Evolutionary conservation across 1,140 invertebrate species (phyloP).

Genomic region (Neuroterus valhalla): DNA sequence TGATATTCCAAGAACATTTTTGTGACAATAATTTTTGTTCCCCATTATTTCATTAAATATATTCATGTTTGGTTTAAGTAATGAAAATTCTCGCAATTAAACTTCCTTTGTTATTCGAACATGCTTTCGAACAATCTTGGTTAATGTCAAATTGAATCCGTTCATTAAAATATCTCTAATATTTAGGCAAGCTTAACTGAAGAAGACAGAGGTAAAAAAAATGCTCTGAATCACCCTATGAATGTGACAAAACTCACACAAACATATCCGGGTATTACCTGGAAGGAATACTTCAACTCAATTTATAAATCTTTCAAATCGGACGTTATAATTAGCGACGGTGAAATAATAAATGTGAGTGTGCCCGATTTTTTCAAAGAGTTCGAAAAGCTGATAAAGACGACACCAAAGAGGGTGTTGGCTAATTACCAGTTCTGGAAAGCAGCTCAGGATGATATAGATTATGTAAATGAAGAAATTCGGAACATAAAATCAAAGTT

Average conservation of each 20-base stretch:
- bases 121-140: too few species aligned
- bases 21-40: too few species aligned
- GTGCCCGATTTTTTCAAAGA: not conserved
- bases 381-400: not conserved
- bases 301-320: not conserved
- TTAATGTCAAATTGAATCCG: too few species aligned
- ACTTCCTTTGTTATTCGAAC: too few species aligned
- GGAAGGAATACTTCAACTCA: constrained; percentile 21
- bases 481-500: constrained; percentile 82
- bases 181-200: too few species aligned
- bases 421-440: constrained; percentile 91
- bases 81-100: too few species aligned
- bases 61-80: too few species aligned
- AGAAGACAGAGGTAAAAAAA: too few species aligned
- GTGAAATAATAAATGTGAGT: not conserved
- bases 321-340: constrained; percentile 52
- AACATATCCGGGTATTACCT: constrained; percentile 13
- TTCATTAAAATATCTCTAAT: too few species aligned
- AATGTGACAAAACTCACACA: not conserved
- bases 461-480: constrained; percentile 83
- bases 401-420: constrained; percentile 68
- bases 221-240: too few species aligned
- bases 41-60: too few species aligned
- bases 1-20: too few species aligned
- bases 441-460: constrained; percentile 81